phyloP scores from a whole-genome alignment of 2,888 invertebrate genomes.

The Ophraella communa region DNA sequence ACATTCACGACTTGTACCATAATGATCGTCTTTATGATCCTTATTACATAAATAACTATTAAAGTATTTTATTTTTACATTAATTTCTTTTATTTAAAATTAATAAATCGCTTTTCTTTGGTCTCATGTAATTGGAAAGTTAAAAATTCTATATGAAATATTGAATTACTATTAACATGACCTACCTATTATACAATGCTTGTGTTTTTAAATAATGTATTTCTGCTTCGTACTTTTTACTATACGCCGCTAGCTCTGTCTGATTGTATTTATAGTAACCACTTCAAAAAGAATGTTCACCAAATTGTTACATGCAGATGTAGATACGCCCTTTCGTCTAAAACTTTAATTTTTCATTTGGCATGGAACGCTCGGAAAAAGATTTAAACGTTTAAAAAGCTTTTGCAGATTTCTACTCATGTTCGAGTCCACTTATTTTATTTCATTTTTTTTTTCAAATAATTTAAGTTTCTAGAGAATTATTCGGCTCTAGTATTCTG shows the following conservation, averaged over 20 bases:
- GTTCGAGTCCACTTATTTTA: slow-evolving; percentile 26
- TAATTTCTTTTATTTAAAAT: too few relatives aligned
- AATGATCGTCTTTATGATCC: too few relatives aligned
- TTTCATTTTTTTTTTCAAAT: slow-evolving; percentile 13
- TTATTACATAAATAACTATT: too few relatives aligned
- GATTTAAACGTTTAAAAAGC: slow-evolving; percentile 26
- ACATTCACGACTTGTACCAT: too few relatives aligned
- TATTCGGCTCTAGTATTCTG: slow-evolving; percentile 17
- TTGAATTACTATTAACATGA: too few relatives aligned
- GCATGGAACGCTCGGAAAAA: slow-evolving; percentile 18
- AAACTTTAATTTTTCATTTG: slow-evolving; percentile 26
- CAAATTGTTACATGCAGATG: not conserved
- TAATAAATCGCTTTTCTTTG: too few relatives aligned
- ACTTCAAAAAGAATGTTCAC: not conserved
- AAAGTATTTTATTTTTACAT: too few relatives aligned
- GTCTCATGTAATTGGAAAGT: too few relatives aligned
- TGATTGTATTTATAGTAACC: not conserved
- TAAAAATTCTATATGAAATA: too few relatives aligned
- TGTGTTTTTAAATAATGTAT: too few relatives aligned
- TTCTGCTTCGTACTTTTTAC: too few relatives aligned
- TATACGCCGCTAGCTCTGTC: not conserved
- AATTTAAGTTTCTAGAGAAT: slow-evolving; percentile 22
- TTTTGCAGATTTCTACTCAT: slow-evolving; percentile 25
- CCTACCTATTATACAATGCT: too few relatives aligned
- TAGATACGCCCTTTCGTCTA: slow-evolving; percentile 3